Percentiles rank a stretch among this genome's conserved stretches.
These are phyloP conservation scores for Hesperophylax magnus DNA, from an alignment of 1,140 invertebrate species.

Conservation along the genomic window DNA sequence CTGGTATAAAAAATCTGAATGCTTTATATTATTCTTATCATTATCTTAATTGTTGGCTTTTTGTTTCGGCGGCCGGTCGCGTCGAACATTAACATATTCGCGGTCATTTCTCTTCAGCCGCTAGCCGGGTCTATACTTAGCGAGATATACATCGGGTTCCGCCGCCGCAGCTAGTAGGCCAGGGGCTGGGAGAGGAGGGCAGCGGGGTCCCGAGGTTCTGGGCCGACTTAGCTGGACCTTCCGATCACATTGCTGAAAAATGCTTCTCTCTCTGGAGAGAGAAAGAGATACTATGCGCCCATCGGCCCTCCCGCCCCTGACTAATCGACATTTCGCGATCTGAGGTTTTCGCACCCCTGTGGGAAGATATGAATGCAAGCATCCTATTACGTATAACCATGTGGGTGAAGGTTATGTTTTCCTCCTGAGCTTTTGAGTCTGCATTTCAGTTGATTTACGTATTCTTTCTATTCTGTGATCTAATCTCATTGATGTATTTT, in stretches of 20 bases:
- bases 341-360: constrained; percentile 24
- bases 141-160: constrained; percentile 52
- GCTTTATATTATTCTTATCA: constrained; percentile 54
- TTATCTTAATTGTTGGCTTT: constrained; percentile 56
- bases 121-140: constrained; percentile 50
- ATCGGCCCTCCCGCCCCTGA: not conserved
- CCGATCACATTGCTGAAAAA: constrained; percentile 23
- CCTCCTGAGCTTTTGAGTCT: not conserved
- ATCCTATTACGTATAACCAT: not conserved
- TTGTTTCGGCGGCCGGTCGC: constrained; percentile 50
- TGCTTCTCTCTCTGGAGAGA: constrained; percentile 10
- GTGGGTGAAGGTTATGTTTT: constrained; percentile 5
- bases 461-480: too few species aligned
- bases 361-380: not conserved
- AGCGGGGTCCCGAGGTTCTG: not conserved
- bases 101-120: constrained; percentile 52
- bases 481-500: too few species aligned
- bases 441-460: too few species aligned
- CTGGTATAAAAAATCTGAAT: constrained; percentile 32
- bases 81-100: constrained; percentile 55
- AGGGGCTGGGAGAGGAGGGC: not conserved
- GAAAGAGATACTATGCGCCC: constrained; percentile 9
- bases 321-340: constrained; percentile 27
- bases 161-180: not conserved
- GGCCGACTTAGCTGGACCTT: constrained; percentile 7